Percentiles rank a stretch among this genome's conserved stretches.
Evolutionary conservation across 2,888 invertebrate genomes (phyloP).

Genomic region (Thera obeliscata): DNA sequence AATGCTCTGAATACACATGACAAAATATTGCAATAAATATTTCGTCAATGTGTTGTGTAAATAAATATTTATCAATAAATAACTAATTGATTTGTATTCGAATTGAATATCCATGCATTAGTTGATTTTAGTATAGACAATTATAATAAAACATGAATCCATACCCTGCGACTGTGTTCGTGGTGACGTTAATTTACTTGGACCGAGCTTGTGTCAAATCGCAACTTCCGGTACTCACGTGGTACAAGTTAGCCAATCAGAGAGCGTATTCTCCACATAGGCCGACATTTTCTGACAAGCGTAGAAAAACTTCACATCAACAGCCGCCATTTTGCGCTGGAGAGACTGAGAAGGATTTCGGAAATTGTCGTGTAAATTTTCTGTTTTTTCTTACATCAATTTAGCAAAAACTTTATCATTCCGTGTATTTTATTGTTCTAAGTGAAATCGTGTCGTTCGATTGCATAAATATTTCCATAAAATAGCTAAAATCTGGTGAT

Average conservation of each 20-base stretch:
- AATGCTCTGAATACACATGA: conserved; percentile 32
- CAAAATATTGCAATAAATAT: not conserved
- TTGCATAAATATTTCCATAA: conserved; percentile 76
- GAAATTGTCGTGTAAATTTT: conserved; percentile 89
- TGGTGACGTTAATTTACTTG: conserved; percentile 76
- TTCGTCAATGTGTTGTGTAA: not conserved
- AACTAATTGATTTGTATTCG: not conserved
- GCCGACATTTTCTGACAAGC: conserved; percentile 93
- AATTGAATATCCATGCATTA: conserved; percentile 12
- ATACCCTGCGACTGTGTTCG: conserved; percentile 65
- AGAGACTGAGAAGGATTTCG: conserved; percentile 90
- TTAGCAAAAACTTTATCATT: conserved; percentile 83
- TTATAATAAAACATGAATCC: conserved; percentile 16
- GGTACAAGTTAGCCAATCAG: conserved; percentile 75
- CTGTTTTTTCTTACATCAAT: conserved; percentile 85
- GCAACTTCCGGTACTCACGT: conserved; percentile 82
- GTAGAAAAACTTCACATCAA: conserved; percentile 97
- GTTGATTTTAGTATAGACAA: conserved; percentile 31
- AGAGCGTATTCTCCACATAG: conserved; percentile 71
- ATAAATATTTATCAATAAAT: not conserved
- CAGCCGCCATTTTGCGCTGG: conserved; percentile 97
- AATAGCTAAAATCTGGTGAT: conserved; percentile 84
- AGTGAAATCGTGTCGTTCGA: conserved; percentile 80
- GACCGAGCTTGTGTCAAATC: conserved; percentile 77
- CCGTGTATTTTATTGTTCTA: conserved; percentile 86